These are phyloP conservation scores for Hyperopisus bebe DNA, from an alignment of 2,113 vertebrate genomes.

Conservation along the genomic window DNA sequence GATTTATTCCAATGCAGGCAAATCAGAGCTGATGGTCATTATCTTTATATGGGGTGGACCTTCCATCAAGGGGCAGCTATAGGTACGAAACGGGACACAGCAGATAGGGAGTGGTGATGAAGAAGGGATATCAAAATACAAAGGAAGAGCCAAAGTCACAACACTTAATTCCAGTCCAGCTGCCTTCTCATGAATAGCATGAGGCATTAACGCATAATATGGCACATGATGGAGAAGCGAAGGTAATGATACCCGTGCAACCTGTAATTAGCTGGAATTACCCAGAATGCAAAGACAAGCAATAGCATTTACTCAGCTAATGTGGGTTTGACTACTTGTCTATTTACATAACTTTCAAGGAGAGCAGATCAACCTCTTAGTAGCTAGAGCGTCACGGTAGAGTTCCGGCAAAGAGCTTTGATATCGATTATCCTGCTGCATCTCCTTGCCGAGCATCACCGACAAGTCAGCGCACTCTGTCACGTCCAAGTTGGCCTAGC, in stretches of 20 bases:
- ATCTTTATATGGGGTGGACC: neutral
- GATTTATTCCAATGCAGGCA: neutral
- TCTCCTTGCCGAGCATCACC: neutral
- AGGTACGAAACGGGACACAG: neutral
- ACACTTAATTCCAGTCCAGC: neutral
- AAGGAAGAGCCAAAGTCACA: neutral
- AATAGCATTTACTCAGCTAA: conserved; percentile 3
- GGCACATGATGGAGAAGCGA: neutral
- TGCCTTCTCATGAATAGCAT: neutral
- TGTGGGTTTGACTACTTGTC: neutral
- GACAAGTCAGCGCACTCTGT: neutral
- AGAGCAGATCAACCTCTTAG: neutral
- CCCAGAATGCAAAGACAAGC: neutral
- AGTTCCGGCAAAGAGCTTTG: neutral
- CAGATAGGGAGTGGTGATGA: neutral
- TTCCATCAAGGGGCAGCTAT: neutral
- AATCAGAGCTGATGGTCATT: neutral
- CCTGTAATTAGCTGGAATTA: conserved; percentile 7
- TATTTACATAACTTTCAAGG: neutral
- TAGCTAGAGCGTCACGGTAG: neutral
- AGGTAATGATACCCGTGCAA: neutral
- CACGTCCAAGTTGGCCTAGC: neutral
- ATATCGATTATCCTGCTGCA: neutral
- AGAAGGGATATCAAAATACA: neutral
- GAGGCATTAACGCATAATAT: neutral